Evolutionary conservation across 2,888 invertebrate genomes (phyloP).

Genomic region (Tenodera sinensis): DNA sequence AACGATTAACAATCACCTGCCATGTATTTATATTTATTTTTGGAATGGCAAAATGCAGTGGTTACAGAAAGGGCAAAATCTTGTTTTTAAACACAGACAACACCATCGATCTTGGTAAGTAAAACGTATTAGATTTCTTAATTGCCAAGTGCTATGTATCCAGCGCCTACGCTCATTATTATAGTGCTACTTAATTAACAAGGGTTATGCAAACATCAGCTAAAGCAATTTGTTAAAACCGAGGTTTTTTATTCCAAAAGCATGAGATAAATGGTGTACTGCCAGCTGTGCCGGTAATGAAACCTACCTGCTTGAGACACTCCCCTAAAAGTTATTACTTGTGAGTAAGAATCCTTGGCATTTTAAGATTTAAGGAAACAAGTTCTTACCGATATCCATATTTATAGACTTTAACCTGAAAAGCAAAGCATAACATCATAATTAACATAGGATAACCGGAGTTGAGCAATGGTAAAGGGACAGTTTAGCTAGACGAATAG

Average conservation of each 20-base stretch:
- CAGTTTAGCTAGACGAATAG: no score
- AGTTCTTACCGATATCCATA: neutral
- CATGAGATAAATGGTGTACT: no score
- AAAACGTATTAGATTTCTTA: neutral
- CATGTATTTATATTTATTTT: no score
- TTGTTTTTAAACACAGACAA: neutral
- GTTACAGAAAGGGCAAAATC: neutral
- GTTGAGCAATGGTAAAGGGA: no score
- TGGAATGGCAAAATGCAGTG: neutral
- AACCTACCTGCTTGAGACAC: no score
- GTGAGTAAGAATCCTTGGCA: neutral
- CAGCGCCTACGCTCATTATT: neutral
- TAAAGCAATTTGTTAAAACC: neutral
- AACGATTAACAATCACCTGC: no score
- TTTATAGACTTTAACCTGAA: no score
- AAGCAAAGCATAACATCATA: no score
- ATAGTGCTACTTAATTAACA: neutral
- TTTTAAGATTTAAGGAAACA: neutral
- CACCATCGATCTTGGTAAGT: neutral
- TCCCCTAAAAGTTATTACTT: neutral
- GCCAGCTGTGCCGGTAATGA: no score
- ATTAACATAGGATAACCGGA: no score
- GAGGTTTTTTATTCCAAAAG: no score
- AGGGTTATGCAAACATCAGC: neutral
- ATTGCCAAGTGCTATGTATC: neutral